Conservation (phyloP, 2,888 invertebrate genomes). For the Hypomecis atomaria region DNA sequence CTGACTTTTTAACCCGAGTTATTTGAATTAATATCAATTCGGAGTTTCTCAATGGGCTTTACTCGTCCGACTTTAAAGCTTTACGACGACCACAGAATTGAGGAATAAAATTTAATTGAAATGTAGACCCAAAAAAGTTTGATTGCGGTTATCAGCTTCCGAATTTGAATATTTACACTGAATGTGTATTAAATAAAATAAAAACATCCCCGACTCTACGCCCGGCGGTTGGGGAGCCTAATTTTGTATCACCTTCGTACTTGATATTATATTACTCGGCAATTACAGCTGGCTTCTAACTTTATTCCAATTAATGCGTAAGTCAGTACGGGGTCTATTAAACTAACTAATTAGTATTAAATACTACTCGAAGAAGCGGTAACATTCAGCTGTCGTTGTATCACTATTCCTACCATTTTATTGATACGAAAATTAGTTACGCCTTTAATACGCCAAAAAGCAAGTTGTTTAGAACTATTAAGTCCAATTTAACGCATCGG, state of each 20-base stretch:
- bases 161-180: conserved; percentile 84
- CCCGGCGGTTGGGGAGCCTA: conserved; percentile 32
- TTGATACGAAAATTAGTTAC: conserved; percentile 43
- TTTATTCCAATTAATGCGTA: conserved; percentile 39
- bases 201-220: conserved; percentile 45
- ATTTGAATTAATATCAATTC: conserved; percentile 85
- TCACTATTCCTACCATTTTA: conserved; percentile 40
- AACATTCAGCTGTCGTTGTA: conserved; percentile 33
- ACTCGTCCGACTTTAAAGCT: conserved; percentile 84
- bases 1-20: conserved; percentile 84
- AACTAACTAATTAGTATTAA: conserved; percentile 42
- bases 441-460: conserved; percentile 42
- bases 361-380: conserved; percentile 34
- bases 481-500: conserved; percentile 42
- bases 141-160: conserved; percentile 83
- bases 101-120: conserved; percentile 85
- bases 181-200: conserved; percentile 60
- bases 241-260: conserved; percentile 38
- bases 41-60: conserved; percentile 84
- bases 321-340: conserved; percentile 30
- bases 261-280: conserved; percentile 25
- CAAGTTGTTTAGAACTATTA: conserved; percentile 37
- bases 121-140: conserved; percentile 80
- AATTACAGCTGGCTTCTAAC: conserved; percentile 31
- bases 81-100: conserved; percentile 82